A percentile compares a stretch with the other conserved stretches of the same genome.
These are phyloP conservation scores for Micromesistius poutassou DNA, from an alignment of 2,797 vertebrate genomes.

Conservation along the genomic window DNA sequence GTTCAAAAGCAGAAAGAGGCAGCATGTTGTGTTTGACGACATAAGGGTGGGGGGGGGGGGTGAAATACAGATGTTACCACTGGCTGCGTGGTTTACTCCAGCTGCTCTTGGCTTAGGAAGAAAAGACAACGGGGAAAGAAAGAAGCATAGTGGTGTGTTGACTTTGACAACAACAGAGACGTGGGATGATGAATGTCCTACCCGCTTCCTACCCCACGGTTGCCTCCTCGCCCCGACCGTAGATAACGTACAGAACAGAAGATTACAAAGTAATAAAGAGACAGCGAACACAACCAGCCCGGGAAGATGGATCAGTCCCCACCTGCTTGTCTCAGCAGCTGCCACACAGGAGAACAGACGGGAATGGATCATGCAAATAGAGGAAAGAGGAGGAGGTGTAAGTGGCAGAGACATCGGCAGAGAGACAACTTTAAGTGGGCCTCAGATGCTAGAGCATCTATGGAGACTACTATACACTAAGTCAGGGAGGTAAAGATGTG, in stretches of 20 bases:
- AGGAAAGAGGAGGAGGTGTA: background rate
- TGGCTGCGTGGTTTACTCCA: constrained; percentile 54
- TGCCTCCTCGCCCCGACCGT: background rate
- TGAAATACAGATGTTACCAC: constrained; percentile 68
- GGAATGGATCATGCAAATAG: background rate
- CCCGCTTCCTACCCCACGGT: constrained; percentile 49
- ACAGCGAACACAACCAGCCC: constrained; percentile 47
- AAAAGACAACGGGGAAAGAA: constrained; percentile 35
- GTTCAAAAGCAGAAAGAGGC: constrained; percentile 52
- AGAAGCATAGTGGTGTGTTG: constrained; percentile 43
- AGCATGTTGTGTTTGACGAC: constrained; percentile 55
- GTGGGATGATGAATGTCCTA: constrained; percentile 65
- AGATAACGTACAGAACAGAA: constrained; percentile 40
- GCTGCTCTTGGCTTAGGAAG: constrained; percentile 47
- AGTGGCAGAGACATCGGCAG: background rate
- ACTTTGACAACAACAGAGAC: constrained; percentile 68
- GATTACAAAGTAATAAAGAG: constrained; percentile 56
- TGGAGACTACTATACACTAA: background rate
- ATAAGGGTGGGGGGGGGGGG: constrained; percentile 55
- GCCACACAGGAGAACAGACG: constrained; percentile 36
- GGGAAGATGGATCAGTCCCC: constrained; percentile 37
- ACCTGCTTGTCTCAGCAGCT: constrained; percentile 45
- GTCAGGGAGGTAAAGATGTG: background rate
- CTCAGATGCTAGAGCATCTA: background rate
- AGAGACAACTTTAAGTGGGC: background rate